A percentile compares a stretch with the other conserved stretches of the same genome.
Evolutionary conservation across 2,113 vertebrate species (phyloP).

Genomic region (Periophthalmodon schlosseri): DNA sequence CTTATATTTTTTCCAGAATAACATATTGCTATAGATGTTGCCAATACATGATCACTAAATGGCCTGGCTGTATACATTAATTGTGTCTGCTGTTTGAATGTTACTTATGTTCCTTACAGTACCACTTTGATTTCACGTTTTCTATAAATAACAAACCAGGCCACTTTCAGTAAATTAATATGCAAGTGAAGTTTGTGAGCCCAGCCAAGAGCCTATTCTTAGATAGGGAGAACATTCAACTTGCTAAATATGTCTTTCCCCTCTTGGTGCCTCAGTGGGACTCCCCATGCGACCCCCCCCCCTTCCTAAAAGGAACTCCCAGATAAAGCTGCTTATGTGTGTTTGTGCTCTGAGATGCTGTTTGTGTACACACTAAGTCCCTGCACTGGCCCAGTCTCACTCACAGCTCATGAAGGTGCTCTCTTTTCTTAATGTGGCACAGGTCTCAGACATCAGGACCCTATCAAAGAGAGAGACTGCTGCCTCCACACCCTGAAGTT

Average conservation of each 20-base stretch:
- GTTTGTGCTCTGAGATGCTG: conserved; percentile 41
- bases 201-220: conserved; percentile 63
- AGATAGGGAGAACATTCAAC: conserved; percentile 57
- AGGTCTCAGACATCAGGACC: conserved; percentile 49
- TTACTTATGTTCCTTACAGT: not conserved
- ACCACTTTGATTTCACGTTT: not conserved
- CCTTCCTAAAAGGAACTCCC: conserved; percentile 68
- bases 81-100: not conserved
- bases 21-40: not conserved
- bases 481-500: conserved; percentile 62
- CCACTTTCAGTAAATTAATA: conserved; percentile 2
- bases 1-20: not conserved
- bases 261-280: conserved; percentile 44
- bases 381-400: conserved; percentile 51
- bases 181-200: conserved; percentile 8
- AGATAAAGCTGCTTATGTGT: conserved; percentile 63
- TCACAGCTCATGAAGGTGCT: conserved; percentile 66
- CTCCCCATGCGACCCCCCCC: conserved; percentile 58
- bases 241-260: conserved; percentile 66
- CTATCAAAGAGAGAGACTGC: conserved; percentile 65
- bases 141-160: not conserved
- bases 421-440: conserved; percentile 58
- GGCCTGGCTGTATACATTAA: not conserved
- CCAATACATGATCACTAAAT: not conserved
- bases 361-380: conserved; percentile 68